Conservation (phyloP, 2,888 invertebrate species). For the Lysandra coridon region DNA sequence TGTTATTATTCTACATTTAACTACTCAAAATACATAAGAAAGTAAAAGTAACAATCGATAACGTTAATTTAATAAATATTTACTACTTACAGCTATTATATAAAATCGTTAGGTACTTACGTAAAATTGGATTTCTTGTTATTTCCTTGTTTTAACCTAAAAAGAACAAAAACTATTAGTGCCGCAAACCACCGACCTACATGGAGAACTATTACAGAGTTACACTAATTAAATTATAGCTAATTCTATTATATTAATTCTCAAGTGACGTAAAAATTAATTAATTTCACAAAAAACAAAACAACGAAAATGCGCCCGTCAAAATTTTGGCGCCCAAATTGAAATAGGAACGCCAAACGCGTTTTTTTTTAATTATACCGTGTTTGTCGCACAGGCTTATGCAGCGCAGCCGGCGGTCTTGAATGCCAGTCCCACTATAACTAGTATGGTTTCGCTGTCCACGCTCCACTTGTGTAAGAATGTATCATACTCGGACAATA, state of each 20-base stretch:
- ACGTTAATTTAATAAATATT: not conserved
- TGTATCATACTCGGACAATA: slow-evolving; percentile 58
- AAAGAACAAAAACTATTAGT: slow-evolving; percentile 22
- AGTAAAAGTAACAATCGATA: not conserved
- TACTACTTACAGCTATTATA: not conserved
- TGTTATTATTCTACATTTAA: no score
- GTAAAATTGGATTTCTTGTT: not conserved
- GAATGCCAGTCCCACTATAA: slow-evolving; percentile 62
- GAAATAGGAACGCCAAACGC: slow-evolving; percentile 31
- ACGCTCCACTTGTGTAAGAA: slow-evolving; percentile 75
- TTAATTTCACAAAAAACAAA: slow-evolving; percentile 16
- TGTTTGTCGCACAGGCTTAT: slow-evolving; percentile 42
- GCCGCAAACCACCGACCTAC: not conserved
- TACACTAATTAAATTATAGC: slow-evolving; percentile 69
- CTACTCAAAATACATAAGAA: not conserved
- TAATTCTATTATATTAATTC: slow-evolving; percentile 73
- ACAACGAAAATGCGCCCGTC: not conserved
- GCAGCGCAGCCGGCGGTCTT: slow-evolving; percentile 63
- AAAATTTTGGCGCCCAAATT: slow-evolving; percentile 23
- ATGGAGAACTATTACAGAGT: slow-evolving; percentile 35
- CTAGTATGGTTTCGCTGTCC: slow-evolving; percentile 58
- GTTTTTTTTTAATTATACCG: slow-evolving; percentile 39
- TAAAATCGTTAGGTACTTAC: not conserved
- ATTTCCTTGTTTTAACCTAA: slow-evolving; percentile 2
- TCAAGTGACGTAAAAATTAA: slow-evolving; percentile 41